Base-by-base conservation (phyloP, 2,888 invertebrate species). In the Adelognathus sp. region DNA sequence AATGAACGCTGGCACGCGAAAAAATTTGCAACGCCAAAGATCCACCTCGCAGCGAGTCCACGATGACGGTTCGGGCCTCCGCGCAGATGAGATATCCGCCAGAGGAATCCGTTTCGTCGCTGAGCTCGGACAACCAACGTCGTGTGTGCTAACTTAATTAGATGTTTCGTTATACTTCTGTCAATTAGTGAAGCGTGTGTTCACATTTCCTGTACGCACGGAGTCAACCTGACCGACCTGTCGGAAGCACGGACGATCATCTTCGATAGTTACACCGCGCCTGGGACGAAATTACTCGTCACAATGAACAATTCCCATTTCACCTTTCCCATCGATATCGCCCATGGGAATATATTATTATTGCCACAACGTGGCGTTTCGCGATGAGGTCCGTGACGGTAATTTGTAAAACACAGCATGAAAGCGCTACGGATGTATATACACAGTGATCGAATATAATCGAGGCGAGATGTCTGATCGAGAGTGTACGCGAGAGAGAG, bases 91-190 rank as follows among this genome's bases (percentile, higher is more conserved):
- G n/a, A n/a, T n/a, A n/a, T n/a, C n/a, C n/a, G n/a, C 67, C 14
- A 24, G 41, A 21, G 74, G 78, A 81, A 82, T 82, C 76, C 67
- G 64, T 73, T n/a, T n/a, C n/a, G 79, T 79, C 76, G 76, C 50
- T 61, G 71, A 21, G 44, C 18, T 29, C 46, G 29, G n/a, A n/a
- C 75, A 81, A 82, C 79, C 81, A 81, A 81, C 82, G 16, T 52
- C 58, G 52, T n/a, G n/a, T n/a, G n/a, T 67, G 67, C 74, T 73
- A 78, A 81, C 81, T 82, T 76, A 82, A 82, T 82, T 76, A 82
- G 77, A 73, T 44, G 67, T 81, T 81, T 81, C 74, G 70, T 46
- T 64, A 24, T 74, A 44, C 60, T 52, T 56, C 73, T 71, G 77
- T 82, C 82, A 82, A 82, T 81, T 82, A 81, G 81, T 77, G 75